These are phyloP conservation scores for Brachionichthys hirsutus DNA, from an alignment of 2,113 vertebrate species.

Conservation along the genomic window DNA sequence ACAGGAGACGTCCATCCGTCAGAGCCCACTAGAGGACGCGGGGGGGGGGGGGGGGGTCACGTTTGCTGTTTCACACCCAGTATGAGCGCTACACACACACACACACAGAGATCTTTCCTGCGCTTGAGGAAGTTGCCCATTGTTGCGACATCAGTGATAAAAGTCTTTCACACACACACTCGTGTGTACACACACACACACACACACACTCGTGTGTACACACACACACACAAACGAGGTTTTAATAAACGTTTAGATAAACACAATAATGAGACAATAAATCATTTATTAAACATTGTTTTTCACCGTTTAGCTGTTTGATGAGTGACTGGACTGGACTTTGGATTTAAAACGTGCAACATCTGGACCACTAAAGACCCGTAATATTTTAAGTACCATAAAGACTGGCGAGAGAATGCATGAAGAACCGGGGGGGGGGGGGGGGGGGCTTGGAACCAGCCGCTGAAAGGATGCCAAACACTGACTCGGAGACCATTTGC, in stretches of 20 bases:
- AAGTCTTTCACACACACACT: conserved; percentile 21
- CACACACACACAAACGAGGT: conserved; percentile 9
- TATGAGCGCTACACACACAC: conserved; percentile 1
- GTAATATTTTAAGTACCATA: too few relatives aligned
- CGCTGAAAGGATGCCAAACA: not conserved
- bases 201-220: conserved; percentile 17
- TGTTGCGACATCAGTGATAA: conserved; percentile 64
- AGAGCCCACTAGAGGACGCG: too few relatives aligned
- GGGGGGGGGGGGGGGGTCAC: too few relatives aligned
- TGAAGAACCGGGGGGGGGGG: not conserved
- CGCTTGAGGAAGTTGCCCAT: conserved; percentile 58
- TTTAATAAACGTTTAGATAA: not conserved
- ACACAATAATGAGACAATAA: too few relatives aligned
- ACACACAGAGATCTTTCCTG: conserved; percentile 38
- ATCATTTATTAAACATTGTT: too few relatives aligned
- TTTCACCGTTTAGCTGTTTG: too few relatives aligned
- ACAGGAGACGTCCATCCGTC: too few relatives aligned
- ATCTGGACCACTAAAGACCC: too few relatives aligned
- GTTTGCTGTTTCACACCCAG: not conserved
- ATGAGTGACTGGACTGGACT: too few relatives aligned
- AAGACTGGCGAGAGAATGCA: too few relatives aligned
- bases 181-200: conserved; percentile 17
- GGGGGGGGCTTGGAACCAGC: not conserved
- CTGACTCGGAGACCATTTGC: not conserved
- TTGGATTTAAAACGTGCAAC: too few relatives aligned